Conservation (phyloP, 2,113 vertebrate species). For the Ammodytes marinus region DNA sequence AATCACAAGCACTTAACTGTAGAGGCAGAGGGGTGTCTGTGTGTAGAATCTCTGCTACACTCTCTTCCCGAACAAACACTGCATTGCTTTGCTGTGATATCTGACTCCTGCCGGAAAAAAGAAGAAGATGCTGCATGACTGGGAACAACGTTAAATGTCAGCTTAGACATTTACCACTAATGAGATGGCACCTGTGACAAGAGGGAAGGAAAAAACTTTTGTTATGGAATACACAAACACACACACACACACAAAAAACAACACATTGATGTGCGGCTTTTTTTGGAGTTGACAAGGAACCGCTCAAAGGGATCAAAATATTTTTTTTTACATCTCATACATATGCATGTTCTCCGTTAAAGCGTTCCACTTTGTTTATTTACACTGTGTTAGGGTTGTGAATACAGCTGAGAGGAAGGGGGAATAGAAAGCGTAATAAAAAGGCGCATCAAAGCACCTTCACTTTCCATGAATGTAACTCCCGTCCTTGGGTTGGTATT, state of each 20-base stretch:
- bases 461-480: slow-evolving; percentile 51
- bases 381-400: slow-evolving; percentile 62
- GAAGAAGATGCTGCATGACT: slow-evolving; percentile 63
- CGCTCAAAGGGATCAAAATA: slow-evolving; percentile 77
- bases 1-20: slow-evolving; percentile 60
- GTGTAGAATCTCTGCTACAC: slow-evolving; percentile 45
- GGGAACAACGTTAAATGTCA: slow-evolving; percentile 75
- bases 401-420: slow-evolving; percentile 65
- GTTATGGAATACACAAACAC: slow-evolving; percentile 71
- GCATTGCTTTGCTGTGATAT: slow-evolving; percentile 58
- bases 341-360: slow-evolving; percentile 77
- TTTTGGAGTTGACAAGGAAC: slow-evolving; percentile 77
- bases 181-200: slow-evolving; percentile 77
- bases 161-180: slow-evolving; percentile 78
- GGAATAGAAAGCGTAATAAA: slow-evolving; percentile 42
- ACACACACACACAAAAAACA: slow-evolving; percentile 28
- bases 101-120: slow-evolving; percentile 60
- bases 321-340: slow-evolving; percentile 76
- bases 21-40: neutral
- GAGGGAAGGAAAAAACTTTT: slow-evolving; percentile 76
- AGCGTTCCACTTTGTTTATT: slow-evolving; percentile 74
- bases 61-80: slow-evolving; percentile 63
- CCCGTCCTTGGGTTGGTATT: slow-evolving; percentile 24
- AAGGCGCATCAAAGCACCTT: slow-evolving; percentile 45
- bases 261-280: slow-evolving; percentile 63